phyloP scores from a whole-genome alignment of 2,113 vertebrate species.

The Camelus dromedarius region DNA sequence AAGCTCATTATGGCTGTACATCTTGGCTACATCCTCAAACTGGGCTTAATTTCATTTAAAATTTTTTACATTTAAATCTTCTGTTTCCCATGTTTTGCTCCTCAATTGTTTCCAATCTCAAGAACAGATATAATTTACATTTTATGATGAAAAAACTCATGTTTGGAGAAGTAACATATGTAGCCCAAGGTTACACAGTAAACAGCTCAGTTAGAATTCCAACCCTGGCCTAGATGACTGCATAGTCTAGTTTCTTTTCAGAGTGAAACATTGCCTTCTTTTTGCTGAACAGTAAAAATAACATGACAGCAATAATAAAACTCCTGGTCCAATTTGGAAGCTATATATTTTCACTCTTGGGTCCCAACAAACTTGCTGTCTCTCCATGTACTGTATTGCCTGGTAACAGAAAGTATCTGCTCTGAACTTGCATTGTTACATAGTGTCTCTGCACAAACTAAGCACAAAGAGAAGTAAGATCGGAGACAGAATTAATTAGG shows the following conservation, averaged over 20 bases:
- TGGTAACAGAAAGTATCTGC: neutral
- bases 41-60: neutral
- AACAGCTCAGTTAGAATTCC: neutral
- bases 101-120: constrained; percentile 6
- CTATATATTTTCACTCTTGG: neutral
- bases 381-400: neutral
- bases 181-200: neutral
- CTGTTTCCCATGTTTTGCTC: constrained; percentile 25
- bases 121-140: neutral
- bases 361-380: neutral
- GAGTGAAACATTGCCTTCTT: neutral
- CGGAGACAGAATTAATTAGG: neutral
- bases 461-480: neutral
- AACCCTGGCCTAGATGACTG: neutral
- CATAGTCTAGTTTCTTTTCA: neutral
- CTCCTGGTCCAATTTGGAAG: neutral
- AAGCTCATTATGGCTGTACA: neutral
- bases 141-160: neutral
- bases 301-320: neutral
- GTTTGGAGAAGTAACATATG: neutral
- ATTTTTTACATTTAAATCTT: neutral
- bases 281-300: neutral
- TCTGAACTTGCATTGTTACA: neutral
- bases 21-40: neutral
- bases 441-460: neutral